Evolutionary conservation across 2,888 invertebrate species (phyloP), one percentile per base, ranked within the genome.

Genomic region (Baronia brevicornis): DNA sequence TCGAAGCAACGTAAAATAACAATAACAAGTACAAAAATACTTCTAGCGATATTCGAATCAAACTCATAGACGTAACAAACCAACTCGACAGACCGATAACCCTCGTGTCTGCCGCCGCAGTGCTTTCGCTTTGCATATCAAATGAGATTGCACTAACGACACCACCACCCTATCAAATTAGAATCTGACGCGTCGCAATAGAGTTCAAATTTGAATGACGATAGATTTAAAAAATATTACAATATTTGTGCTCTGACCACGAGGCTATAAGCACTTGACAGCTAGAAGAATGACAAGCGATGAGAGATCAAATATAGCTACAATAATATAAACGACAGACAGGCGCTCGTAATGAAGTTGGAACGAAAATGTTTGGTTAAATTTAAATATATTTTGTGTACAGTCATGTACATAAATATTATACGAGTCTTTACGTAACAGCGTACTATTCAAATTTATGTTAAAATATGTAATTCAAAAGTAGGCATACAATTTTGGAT

Each of bases 181-280:
- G 14, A 12, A 23, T 19, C 10, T 19, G 19, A 14, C 2, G 1
- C 2, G 3, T 1, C 1, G 5, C 2, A 5, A 12, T 29, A 35
- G 7, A 21, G 5, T 10, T 12, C 6, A 25, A 21, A 35, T 21
- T 35, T 7, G 25, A 4, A 4, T 1, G 25, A 4, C 8, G 3
- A 6, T 4, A n/a, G 5, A 5, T 2, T 20, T 2, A 15, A 29
- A 25, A 34, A 29, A 26, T 27, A 34, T 19, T 28, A 29, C 35
- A 35, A 30, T 35, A 35, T 35, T 29, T 30, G 26, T 20, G 30
- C 29, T 35, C 26, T 35, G 29, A 35, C 35, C 35, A 30, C 30
- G 35, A 30, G 21, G 29, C 26, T 35, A 30, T 29, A 24, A 34
- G 28, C n/a, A n/a, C n/a, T 35, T 26, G 29, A 35, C 29, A 30